Evolutionary conservation across 2,888 invertebrate genomes (phyloP).

Genomic region (Chromoteleia sp.): DNA sequence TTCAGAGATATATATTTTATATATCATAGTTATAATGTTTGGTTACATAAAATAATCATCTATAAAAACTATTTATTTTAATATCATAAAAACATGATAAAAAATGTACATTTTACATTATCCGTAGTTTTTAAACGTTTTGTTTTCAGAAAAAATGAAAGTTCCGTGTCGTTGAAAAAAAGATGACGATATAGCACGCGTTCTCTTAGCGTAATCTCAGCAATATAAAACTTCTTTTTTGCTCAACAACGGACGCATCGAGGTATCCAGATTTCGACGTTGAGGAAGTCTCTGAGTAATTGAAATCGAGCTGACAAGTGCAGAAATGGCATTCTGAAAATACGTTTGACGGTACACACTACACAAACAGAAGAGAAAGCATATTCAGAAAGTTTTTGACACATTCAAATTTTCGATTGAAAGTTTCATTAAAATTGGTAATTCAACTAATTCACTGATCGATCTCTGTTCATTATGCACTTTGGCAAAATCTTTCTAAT

Average conservation of each 20-base stretch:
- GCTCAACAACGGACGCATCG: constrained; percentile 51
- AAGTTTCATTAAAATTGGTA: constrained; percentile 1
- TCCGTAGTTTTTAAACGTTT: background rate
- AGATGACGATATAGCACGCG: constrained; percentile 12
- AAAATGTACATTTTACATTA: no score
- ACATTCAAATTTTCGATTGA: constrained; percentile 18
- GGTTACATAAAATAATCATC: no score
- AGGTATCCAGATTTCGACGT: constrained; percentile 48
- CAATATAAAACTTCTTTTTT: constrained; percentile 40
- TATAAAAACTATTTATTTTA: no score
- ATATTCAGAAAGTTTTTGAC: constrained; percentile 29
- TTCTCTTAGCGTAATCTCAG: constrained; percentile 43
- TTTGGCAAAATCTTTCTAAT: background rate
- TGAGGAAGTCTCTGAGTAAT: constrained; percentile 53
- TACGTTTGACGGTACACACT: constrained; percentile 17
- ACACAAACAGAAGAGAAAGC: constrained; percentile 20
- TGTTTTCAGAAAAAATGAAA: background rate
- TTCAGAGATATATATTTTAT: no score
- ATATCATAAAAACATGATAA: no score
- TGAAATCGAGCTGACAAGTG: constrained; percentile 62
- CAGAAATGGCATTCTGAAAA: constrained; percentile 44
- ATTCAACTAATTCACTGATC: constrained; percentile 19
- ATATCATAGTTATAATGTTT: no score
- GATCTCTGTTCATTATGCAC: background rate
- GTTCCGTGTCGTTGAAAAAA: background rate